Percentiles rank a stretch among this genome's conserved stretches.
Evolutionary conservation across 1,140 invertebrate genomes (phyloP).

Genomic region (Zaprionus camerounensis): DNA sequence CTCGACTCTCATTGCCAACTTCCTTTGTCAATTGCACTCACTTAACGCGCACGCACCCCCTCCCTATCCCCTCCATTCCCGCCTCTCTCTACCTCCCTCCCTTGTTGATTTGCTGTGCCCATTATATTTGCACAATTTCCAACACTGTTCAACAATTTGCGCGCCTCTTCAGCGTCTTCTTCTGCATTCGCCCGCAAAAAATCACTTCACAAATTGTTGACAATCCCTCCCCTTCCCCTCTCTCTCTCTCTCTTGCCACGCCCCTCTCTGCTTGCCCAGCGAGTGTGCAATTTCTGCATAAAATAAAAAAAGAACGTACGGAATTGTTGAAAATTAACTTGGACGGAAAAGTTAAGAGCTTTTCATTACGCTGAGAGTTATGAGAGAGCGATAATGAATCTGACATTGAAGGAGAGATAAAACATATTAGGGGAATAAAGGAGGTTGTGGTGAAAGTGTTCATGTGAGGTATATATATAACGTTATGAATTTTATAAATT

Average conservation of each 20-base stretch:
- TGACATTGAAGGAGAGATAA: too few relatives aligned
- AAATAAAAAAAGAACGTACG: conserved; percentile 25
- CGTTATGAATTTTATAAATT: too few relatives aligned
- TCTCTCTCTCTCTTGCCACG: neutral
- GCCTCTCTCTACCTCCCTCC: neutral
- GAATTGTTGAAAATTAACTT: conserved; percentile 53
- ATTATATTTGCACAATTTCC: conserved; percentile 77
- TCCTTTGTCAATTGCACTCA: conserved; percentile 81
- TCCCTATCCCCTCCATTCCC: neutral
- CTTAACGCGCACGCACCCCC: conserved; percentile 50
- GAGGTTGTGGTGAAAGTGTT: too few relatives aligned
- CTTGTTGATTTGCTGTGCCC: conserved; percentile 72
- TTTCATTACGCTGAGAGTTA: conserved; percentile 42
- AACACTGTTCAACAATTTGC: conserved; percentile 60
- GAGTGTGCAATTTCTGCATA: conserved; percentile 47
- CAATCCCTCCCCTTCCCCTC: neutral
- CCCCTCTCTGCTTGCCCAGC: conserved; percentile 43
- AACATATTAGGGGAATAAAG: too few relatives aligned
- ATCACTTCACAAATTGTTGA: conserved; percentile 68
- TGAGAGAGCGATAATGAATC: neutral
- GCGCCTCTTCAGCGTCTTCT: conserved; percentile 11
- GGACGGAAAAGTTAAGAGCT: conserved; percentile 55
- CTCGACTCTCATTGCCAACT: conserved; percentile 66
- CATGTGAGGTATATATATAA: too few relatives aligned
- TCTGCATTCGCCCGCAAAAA: conserved; percentile 66